A percentile compares a stretch with the other conserved stretches of the same genome.
These are phyloP conservation scores for Asarcornis scutulata DNA, from an alignment of 2,113 vertebrate genomes.

Conservation along the genomic window DNA sequence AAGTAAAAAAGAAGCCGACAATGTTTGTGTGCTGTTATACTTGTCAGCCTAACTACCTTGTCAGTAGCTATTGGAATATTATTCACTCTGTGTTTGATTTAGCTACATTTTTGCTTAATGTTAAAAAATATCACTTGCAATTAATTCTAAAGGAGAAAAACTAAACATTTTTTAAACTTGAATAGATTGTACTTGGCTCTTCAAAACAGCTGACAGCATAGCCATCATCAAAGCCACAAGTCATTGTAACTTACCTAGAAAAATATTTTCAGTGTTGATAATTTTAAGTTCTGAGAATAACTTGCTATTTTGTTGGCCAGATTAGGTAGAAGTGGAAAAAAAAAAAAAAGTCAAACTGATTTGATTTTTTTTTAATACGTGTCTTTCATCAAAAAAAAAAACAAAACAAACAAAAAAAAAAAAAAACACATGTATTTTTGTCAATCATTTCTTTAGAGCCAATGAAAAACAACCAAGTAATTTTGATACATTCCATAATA, in stretches of 20 bases:
- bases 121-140: neutral
- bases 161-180: neutral
- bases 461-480: neutral
- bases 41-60: neutral
- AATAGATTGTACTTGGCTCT: neutral
- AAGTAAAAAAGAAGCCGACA: neutral
- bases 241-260: neutral
- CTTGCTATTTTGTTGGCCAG: neutral
- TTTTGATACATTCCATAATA: neutral
- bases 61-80: neutral
- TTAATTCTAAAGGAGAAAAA: neutral
- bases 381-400: neutral
- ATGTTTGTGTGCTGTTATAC: neutral
- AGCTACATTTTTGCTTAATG: neutral
- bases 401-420: neutral
- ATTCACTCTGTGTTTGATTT: neutral
- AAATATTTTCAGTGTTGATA: neutral
- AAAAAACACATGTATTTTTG: neutral
- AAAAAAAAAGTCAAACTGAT: neutral
- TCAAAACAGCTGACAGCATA: neutral
- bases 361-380: no score
- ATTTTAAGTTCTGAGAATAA: neutral
- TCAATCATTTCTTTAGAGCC: neutral
- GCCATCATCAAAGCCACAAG: neutral
- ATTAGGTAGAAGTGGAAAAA: neutral